Percentiles rank a stretch among this genome's conserved stretches.
Conservation (phyloP, 1,140 invertebrate genomes). For the Sycophila sp. region DNA sequence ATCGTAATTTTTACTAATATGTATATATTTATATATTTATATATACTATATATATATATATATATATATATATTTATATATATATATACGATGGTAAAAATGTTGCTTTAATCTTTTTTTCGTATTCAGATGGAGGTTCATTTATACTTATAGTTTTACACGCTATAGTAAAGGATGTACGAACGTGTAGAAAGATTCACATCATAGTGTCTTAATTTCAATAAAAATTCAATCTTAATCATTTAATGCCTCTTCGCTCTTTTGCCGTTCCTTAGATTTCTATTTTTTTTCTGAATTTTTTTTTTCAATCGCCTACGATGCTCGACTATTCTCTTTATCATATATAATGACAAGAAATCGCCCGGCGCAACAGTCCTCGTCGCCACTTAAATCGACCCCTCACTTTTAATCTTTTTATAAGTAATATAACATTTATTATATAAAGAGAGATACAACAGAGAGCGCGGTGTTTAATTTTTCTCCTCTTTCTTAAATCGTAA, state of each 20-base stretch:
- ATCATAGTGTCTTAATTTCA: constrained; percentile 63
- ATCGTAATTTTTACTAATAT: constrained; percentile 45
- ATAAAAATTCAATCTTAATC: constrained; percentile 59
- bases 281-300: not conserved
- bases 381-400: not conserved
- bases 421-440: constrained; percentile 59
- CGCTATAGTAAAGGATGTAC: constrained; percentile 61
- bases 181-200: constrained; percentile 66
- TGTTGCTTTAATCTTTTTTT: constrained; percentile 49
- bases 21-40: constrained; percentile 52
- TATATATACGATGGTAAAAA: constrained; percentile 54
- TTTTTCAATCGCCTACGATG: not conserved
- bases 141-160: constrained; percentile 43
- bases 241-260: constrained; percentile 33
- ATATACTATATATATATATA: constrained; percentile 44
- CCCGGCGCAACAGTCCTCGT: constrained; percentile 2
- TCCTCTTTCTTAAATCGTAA: constrained; percentile 27
- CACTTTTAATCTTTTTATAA: constrained; percentile 43
- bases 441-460: constrained; percentile 57
- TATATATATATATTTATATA: constrained; percentile 48
- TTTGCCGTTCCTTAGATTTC: not conserved
- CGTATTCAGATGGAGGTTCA: constrained; percentile 43
- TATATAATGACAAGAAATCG: too few species aligned
- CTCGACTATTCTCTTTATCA: not conserved
- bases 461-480: constrained; percentile 46